Evolutionary conservation across 2,797 vertebrate genomes (phyloP).

Genomic region (Chaunax sp.): DNA sequence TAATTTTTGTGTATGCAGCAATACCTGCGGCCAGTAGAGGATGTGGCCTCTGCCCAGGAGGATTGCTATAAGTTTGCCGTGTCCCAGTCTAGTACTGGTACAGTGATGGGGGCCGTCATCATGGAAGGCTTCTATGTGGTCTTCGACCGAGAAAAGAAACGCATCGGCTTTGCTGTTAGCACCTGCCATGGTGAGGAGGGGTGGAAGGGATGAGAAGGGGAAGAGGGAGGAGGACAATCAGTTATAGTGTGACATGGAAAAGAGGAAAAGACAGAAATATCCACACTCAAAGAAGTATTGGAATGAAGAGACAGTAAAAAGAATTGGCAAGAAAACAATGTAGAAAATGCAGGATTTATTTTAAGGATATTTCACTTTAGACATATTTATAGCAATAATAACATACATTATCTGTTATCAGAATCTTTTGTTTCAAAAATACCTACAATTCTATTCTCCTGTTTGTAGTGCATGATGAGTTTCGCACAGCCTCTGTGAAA

Average conservation of each 20-base stretch:
- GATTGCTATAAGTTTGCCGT: conserved; percentile 99
- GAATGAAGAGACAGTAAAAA: background rate
- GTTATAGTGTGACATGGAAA: background rate
- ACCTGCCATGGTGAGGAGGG: conserved; percentile 91
- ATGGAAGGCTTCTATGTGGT: conserved; percentile 99
- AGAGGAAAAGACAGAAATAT: background rate
- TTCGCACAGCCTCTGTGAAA: conserved; percentile 91
- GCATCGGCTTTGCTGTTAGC: conserved; percentile 97
- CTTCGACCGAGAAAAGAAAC: conserved; percentile 92
- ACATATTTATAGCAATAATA: background rate
- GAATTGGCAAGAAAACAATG: background rate
- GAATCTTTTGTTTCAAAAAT: background rate
- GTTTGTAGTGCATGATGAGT: conserved; percentile 91
- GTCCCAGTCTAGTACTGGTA: conserved; percentile 97
- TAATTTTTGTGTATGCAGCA: conserved; percentile 81
- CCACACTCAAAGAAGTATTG: background rate
- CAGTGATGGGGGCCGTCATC: conserved; percentile 97
- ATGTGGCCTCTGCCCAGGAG: conserved; percentile 94
- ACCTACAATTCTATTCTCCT: background rate
- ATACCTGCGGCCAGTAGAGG: conserved; percentile 98
- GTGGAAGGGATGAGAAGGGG: background rate
- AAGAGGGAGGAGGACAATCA: background rate
- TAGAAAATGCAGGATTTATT: background rate
- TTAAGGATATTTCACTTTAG: background rate
- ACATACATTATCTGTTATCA: background rate